A percentile compares a stretch with the other conserved stretches of the same genome.
Conservation (phyloP, 2,888 invertebrate species). For the Polylopha cassiicola region DNA sequence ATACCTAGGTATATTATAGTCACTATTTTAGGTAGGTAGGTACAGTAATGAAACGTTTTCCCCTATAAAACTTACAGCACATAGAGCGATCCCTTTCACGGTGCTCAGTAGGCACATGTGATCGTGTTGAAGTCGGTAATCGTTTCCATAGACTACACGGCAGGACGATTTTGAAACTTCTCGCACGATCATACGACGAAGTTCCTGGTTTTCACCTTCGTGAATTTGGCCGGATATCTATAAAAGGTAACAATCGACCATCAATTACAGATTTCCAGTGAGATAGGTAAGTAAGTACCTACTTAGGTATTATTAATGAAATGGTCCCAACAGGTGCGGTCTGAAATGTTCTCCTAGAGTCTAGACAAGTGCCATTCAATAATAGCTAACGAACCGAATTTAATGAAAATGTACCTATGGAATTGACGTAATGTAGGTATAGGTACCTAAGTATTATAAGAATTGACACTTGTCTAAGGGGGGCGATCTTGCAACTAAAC, state of each 20-base stretch:
- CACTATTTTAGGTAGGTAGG: too few relatives aligned
- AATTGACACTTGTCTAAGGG: too few relatives aligned
- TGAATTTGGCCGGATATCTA: constrained; percentile 65
- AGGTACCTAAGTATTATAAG: neutral
- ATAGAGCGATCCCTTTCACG: constrained; percentile 59
- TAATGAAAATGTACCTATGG: too few relatives aligned
- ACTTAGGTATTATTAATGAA: too few relatives aligned
- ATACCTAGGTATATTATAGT: too few relatives aligned
- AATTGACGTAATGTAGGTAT: neutral
- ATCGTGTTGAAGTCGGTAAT: constrained; percentile 63
- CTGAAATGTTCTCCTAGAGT: too few relatives aligned
- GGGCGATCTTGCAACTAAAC: too few relatives aligned
- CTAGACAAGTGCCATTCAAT: too few relatives aligned
- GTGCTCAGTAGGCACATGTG: constrained; percentile 61
- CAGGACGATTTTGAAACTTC: constrained; percentile 50
- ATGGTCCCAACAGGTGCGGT: too few relatives aligned
- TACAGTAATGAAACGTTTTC: too few relatives aligned
- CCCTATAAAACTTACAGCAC: constrained; percentile 66
- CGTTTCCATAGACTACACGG: constrained; percentile 56
- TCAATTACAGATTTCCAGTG: neutral
- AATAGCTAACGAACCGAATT: too few relatives aligned
- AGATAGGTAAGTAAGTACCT: too few relatives aligned
- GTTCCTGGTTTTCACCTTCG: constrained; percentile 65
- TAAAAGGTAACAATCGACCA: constrained; percentile 7
- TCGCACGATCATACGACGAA: constrained; percentile 62